Evolutionary conservation across 2,888 invertebrate species (phyloP), one percentile per base, ranked within the genome.

Genomic region (Euproctis similis): DNA sequence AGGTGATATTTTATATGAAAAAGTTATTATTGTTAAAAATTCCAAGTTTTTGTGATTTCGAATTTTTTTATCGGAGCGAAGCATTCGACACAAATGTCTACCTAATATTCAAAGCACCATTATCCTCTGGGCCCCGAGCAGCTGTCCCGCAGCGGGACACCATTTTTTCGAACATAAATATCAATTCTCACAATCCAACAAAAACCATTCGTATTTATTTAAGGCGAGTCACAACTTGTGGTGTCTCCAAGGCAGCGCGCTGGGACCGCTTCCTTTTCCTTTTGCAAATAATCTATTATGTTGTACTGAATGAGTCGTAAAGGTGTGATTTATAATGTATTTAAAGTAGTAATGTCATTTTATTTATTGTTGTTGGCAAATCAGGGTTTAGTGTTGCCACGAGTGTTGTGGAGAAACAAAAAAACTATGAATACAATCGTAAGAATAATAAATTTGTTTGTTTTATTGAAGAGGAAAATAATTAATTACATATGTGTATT

Each of bases 121-220:
- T 63, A 63, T 64, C 44, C 52, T 48, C 36, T 30, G 37, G 34
- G 37, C 44, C 49, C 49, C 40, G 54, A 50, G 63, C 74, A 73
- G 71, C 68, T 76, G 75, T 52, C 56, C 46, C 74, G 39, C 76
- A 41, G 67, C 66, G 70, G 75, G 77, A 61, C 55, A 59, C 51
- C 69, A 59, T 71, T 76, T 76, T 77, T 78, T 77, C 61, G 59
- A 65, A 63, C 73, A 74, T 81, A 81, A 81, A 81, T 81, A 81
- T 80, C 80, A 81, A 80, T 80, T 78, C 76, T 63, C 71, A 65
- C 70, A 67, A 65, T 61, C 68, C 66, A 69, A 72, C 71, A 68
- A 69, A 68, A 71, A 61, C 61, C 75, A 77, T 80, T 80, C 73
- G 69, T 81, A 77, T 77, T 80, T 78, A 77, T 80, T 80, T 78